Evolutionary conservation across 2,888 invertebrate species (phyloP), one percentile per base, ranked within the genome.

Genomic region (Cosmopolites sordidus): DNA sequence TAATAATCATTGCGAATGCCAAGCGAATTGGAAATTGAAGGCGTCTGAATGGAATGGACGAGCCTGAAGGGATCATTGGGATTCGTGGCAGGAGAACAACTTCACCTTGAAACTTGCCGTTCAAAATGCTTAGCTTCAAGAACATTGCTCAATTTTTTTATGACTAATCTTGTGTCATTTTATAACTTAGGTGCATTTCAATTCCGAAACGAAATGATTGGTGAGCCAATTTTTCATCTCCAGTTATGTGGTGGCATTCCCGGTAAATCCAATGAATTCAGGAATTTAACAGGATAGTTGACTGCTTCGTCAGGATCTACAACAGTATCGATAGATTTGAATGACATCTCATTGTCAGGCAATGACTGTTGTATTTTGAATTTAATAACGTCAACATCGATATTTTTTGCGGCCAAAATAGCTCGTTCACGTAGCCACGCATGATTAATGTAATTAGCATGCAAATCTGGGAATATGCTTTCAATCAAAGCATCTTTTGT

Each of bases 201-300:
- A 38, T 38, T 38, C n/a, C 38, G 5, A 9, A 38, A 17, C 27
- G 41, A 14, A 12, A 48, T 48, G 2, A 41, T 16, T 8, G 48
- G 41, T 14, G 16, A 17, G 22, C 52, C 55, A 40, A 58, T 30
- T 52, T 59, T 59, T 37, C 63, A 49, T 58, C 16, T 12, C 38
- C 60, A 46, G 15, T 14, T 45, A 46, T 61, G 59, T 12, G 47
- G 50, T 47, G 52, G 58, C 15, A 42, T 14, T 5, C 42, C 42
- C 6, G 42, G 42, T 8, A 42, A 9, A 16, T 42, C 42, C 15
- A 42, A 17, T 16, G 42, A 42, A 29, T 55, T 56, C 11, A 56
- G 40, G 49, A 55, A 56, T 38, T 54, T 50, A 1, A 15, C 29
- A 22, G 48, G 48, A 27, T 48, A 48, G 15, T 48, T 4, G n/a